Evolutionary conservation across 2,113 vertebrate species (phyloP).

Genomic region (Gadus macrocephalus): DNA sequence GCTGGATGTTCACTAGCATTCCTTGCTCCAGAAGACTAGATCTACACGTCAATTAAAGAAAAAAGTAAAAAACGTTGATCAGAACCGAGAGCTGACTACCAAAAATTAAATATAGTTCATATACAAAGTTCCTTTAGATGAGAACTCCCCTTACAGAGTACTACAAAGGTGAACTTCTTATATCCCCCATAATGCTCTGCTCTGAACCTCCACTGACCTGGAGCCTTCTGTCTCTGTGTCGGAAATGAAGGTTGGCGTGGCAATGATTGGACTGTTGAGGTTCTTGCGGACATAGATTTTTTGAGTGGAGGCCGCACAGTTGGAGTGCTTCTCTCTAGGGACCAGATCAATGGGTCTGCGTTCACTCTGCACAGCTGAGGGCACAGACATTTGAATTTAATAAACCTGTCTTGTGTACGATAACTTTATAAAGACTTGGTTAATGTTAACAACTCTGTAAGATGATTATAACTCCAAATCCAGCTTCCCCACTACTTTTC

Average conservation of each 20-base stretch:
- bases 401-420: not conserved
- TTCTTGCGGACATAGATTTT: conserved; percentile 99
- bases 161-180: no score
- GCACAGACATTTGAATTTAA: conserved; percentile 20
- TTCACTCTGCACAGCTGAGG: conserved; percentile 94
- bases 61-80: not conserved
- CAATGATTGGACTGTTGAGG: conserved; percentile 90
- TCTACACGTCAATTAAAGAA: conserved; percentile 61
- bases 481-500: no score
- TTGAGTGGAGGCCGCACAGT: conserved; percentile 96
- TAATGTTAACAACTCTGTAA: no score
- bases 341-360: conserved; percentile 89
- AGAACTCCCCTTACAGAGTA: no score
- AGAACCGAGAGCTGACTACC: no score
- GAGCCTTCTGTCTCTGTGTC: conserved; percentile 83
- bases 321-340: conserved; percentile 91
- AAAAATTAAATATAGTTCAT: no score
- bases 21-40: conserved; percentile 90
- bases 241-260: conserved; percentile 94
- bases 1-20: conserved; percentile 98
- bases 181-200: no score
- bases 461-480: no score
- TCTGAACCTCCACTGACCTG: conserved; percentile 68
- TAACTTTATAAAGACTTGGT: no score
- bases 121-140: no score